Evolutionary conservation across 2,888 invertebrate genomes (phyloP).

Genomic region (Oxytorus armatus): DNA sequence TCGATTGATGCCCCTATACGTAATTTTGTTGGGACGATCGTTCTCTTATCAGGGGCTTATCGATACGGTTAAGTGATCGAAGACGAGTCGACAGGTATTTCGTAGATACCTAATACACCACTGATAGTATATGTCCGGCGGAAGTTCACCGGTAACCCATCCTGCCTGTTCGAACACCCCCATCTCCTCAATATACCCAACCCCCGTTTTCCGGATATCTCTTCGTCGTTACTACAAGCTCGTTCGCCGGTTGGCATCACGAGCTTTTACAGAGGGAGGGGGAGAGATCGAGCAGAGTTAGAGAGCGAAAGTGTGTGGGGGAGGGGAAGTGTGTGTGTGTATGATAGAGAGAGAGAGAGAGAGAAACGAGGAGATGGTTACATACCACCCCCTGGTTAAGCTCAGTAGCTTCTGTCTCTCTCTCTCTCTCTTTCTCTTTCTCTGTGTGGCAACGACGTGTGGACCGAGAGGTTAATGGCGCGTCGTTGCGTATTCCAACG

Average conservation of each 20-base stretch:
- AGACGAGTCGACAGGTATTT: background rate
- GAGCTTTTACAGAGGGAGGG: constrained; percentile 9
- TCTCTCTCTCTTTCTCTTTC: background rate
- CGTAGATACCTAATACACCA: constrained; percentile 5
- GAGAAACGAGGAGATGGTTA: constrained; percentile 69
- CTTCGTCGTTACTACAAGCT: constrained; percentile 65
- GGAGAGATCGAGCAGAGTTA: constrained; percentile 58
- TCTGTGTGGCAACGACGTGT: constrained; percentile 62
- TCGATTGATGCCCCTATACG: background rate
- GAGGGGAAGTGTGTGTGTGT: too few species aligned
- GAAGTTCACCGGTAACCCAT: constrained; percentile 54
- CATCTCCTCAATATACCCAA: too few species aligned
- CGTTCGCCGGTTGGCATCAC: constrained; percentile 62
- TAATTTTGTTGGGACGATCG: background rate
- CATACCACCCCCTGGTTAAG: constrained; percentile 72
- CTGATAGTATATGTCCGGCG: constrained; percentile 39
- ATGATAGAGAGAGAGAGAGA: constrained; percentile 17
- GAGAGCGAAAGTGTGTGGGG: background rate
- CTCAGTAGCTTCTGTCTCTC: constrained; percentile 72
- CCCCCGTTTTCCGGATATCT: constrained; percentile 58
- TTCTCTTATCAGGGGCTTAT: background rate
- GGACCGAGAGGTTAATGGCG: constrained; percentile 80
- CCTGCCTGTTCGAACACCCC: background rate
- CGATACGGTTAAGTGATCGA: background rate
- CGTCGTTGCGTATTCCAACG: constrained; percentile 82